These are phyloP conservation scores for Diorhabda sublineata DNA, from an alignment of 1,140 invertebrate species.

Conservation along the genomic window DNA sequence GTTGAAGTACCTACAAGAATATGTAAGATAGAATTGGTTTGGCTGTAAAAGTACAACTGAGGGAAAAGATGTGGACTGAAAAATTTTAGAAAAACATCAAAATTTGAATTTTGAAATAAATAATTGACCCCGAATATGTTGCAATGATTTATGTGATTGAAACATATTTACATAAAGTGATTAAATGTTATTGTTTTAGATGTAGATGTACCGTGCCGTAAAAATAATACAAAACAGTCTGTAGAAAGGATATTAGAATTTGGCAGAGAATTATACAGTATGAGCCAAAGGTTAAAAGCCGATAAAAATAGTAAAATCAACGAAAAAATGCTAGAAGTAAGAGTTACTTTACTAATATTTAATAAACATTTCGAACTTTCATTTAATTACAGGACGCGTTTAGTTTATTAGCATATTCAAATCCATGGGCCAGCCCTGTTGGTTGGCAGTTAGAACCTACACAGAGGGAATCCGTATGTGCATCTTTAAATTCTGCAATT, in stretches of 20 bases:
- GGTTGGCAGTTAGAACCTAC: conserved; percentile 91
- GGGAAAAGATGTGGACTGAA: too few relatives aligned
- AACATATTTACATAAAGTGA: too few relatives aligned
- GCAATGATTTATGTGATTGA: too few relatives aligned
- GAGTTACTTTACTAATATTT: too few relatives aligned
- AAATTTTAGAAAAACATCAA: too few relatives aligned
- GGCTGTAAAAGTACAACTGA: too few relatives aligned
- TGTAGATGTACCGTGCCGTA: conserved; percentile 54
- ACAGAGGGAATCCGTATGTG: conserved; percentile 90
- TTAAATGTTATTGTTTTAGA: conserved; percentile 39
- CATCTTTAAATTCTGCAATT: conserved; percentile 95
- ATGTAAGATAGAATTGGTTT: too few relatives aligned
- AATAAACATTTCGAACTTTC: too few relatives aligned
- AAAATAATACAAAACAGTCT: conserved; percentile 73
- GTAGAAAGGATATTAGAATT: conserved; percentile 88
- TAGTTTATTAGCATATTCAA: conserved; percentile 94
- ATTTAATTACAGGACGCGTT: conserved; percentile 78
- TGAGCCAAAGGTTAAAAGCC: conserved; percentile 79
- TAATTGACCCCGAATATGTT: too few relatives aligned
- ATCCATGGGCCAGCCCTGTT: conserved; percentile 94
- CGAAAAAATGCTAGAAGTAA: conserved; percentile 88
- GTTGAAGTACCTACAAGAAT: too few relatives aligned
- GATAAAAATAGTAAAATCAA: conserved; percentile 81
- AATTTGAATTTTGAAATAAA: too few relatives aligned
- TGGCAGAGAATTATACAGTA: conserved; percentile 86